phyloP scores from a whole-genome alignment of 2,888 invertebrate genomes.

The Microctonus aethiopoides region DNA sequence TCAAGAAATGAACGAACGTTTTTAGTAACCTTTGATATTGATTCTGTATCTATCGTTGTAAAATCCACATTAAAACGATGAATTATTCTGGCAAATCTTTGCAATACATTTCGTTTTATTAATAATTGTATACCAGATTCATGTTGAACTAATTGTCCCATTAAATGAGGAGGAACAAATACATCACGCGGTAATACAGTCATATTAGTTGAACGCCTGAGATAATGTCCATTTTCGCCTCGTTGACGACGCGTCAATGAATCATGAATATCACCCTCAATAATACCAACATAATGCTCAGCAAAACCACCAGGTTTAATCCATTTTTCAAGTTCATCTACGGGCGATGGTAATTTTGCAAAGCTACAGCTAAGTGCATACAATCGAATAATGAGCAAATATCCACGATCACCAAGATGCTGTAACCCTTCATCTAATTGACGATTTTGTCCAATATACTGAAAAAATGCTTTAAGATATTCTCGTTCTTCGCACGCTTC shows the following conservation, averaged over 20 bases:
- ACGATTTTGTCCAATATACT: slow-evolving; percentile 49
- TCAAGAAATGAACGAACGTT: slow-evolving; percentile 48
- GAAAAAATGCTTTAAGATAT: slow-evolving; percentile 56
- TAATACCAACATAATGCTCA: slow-evolving; percentile 83
- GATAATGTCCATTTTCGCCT: slow-evolving; percentile 81
- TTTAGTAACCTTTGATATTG: slow-evolving; percentile 48
- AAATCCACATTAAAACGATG: slow-evolving; percentile 58
- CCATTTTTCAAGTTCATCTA: slow-evolving; percentile 64
- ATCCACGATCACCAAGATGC: slow-evolving; percentile 71
- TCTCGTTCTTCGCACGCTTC: slow-evolving; percentile 89
- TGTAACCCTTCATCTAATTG: slow-evolving; percentile 66
- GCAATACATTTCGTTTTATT: slow-evolving; percentile 69
- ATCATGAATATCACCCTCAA: slow-evolving; percentile 90
- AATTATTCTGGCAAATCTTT: slow-evolving; percentile 66
- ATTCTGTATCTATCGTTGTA: slow-evolving; percentile 48
- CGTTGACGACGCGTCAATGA: slow-evolving; percentile 86
- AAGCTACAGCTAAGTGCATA: slow-evolving; percentile 70
- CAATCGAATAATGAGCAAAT: slow-evolving; percentile 69
- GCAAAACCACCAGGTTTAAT: slow-evolving; percentile 59
- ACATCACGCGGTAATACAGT: slow-evolving; percentile 69
- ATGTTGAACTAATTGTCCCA: slow-evolving; percentile 85
- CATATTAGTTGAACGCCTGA: slow-evolving; percentile 75
- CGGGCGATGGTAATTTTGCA: slow-evolving; percentile 63
- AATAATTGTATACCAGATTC: slow-evolving; percentile 71
- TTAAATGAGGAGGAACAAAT: slow-evolving; percentile 79